A percentile compares a stretch with the other conserved stretches of the same genome.
Evolutionary conservation across 2,888 invertebrate genomes (phyloP).

Genomic region (Aspidapion aeneum): DNA sequence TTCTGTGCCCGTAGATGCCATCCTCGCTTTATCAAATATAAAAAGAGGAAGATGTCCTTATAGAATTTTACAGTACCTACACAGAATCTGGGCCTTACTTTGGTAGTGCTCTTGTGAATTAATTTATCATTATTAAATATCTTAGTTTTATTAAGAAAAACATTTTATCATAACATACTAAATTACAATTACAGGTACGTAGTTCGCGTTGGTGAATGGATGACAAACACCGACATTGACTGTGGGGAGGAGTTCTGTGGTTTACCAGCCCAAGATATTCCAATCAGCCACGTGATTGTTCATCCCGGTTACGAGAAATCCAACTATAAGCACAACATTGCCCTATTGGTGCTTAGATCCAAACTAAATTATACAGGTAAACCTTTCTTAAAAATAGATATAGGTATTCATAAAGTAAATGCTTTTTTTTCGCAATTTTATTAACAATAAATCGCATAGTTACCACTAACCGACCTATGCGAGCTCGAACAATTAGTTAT

Average conservation of each 20-base stretch:
- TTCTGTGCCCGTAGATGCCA: too few species aligned
- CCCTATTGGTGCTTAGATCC: constrained; percentile 66
- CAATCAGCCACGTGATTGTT: constrained; percentile 71
- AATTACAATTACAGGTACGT: constrained; percentile 63
- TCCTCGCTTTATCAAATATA: too few species aligned
- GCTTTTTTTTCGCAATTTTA: not conserved
- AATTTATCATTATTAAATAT: too few species aligned
- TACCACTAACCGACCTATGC: too few species aligned
- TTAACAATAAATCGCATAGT: too few species aligned
- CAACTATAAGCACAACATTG: constrained; percentile 63
- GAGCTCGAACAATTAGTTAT: too few species aligned
- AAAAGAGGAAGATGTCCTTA: too few species aligned
- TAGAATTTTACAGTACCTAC: too few species aligned
- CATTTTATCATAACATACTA: too few species aligned
- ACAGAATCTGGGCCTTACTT: too few species aligned
- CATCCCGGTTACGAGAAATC: constrained; percentile 69
- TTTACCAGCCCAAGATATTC: constrained; percentile 64
- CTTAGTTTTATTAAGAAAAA: too few species aligned
- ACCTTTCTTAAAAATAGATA: not conserved
- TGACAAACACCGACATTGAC: constrained; percentile 68
- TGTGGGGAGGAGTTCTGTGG: constrained; percentile 75
- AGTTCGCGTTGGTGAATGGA: constrained; percentile 72
- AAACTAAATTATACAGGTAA: constrained; percentile 65
- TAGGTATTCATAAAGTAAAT: not conserved
- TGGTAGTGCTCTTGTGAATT: too few species aligned